phyloP scores from a whole-genome alignment of 2,888 invertebrate genomes.

The Nomada fucata region DNA sequence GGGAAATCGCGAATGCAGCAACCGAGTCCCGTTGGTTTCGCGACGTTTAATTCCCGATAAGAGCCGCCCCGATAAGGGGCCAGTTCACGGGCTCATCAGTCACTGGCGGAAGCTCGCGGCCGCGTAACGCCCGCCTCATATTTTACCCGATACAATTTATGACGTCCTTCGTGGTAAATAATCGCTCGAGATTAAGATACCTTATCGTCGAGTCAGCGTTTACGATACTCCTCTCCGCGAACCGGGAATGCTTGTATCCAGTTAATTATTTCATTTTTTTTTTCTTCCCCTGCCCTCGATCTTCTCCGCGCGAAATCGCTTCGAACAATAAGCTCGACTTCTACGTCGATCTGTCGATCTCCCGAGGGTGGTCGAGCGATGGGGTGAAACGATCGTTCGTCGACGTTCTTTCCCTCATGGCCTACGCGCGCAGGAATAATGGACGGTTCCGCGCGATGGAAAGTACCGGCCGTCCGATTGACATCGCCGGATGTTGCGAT shows the following conservation, averaged over 20 bases:
- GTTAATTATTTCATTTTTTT: not conserved
- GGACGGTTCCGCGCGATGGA: conserved; percentile 5
- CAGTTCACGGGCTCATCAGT: conserved; percentile 25
- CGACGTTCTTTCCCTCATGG: not conserved
- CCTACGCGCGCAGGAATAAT: not conserved
- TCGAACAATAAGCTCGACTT: too few relatives aligned
- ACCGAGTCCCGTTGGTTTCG: not conserved
- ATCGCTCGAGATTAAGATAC: conserved; percentile 56
- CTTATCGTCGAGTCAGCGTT: conserved; percentile 52
- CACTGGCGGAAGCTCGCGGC: not conserved
- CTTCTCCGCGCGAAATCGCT: too few relatives aligned
- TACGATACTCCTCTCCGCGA: not conserved
- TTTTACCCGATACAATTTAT: conserved; percentile 38
- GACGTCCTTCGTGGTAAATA: conserved; percentile 42
- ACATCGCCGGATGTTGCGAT: conserved; percentile 49
- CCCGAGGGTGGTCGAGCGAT: not conserved
- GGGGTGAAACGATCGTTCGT: not conserved
- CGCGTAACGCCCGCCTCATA: conserved; percentile 8
- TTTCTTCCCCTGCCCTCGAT: too few relatives aligned
- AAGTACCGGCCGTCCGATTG: conserved; percentile 42
- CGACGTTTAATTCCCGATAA: conserved; percentile 45
- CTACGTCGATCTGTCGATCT: too few relatives aligned
- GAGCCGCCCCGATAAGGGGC: not conserved
- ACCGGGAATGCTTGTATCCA: not conserved
- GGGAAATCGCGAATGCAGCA: not conserved